phyloP scores from a whole-genome alignment of 2,113 vertebrate genomes.

The Phyllopteryx taeniolatus region DNA sequence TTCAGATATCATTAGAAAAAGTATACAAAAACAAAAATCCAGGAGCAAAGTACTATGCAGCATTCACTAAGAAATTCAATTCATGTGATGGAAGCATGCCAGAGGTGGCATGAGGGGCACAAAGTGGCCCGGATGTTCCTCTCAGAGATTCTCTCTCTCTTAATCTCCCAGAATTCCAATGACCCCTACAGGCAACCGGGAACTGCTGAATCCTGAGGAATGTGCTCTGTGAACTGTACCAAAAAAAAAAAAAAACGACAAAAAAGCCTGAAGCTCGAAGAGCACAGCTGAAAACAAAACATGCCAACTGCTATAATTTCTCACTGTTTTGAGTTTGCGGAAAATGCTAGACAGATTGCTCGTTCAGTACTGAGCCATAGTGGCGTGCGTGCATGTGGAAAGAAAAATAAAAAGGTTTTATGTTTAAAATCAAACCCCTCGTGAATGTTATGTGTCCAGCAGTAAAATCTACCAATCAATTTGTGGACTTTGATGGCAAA shows the following conservation, averaged over 20 bases:
- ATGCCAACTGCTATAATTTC: slow-evolving; percentile 90
- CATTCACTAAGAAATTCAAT: not conserved
- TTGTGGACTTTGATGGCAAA: not conserved
- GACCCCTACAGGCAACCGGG: slow-evolving; percentile 87
- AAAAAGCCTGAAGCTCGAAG: slow-evolving; percentile 83
- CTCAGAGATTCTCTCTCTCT: slow-evolving; percentile 20
- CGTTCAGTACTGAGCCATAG: not conserved
- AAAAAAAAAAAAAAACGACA: slow-evolving; percentile 90
- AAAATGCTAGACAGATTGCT: slow-evolving; percentile 74
- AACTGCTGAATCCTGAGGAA: slow-evolving; percentile 86
- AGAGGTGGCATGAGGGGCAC: slow-evolving; percentile 23
- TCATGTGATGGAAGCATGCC: not conserved
- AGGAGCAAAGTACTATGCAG: not conserved
- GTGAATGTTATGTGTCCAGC: not conserved
- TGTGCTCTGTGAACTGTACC: slow-evolving; percentile 96
- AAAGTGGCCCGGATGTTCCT: slow-evolving; percentile 25
- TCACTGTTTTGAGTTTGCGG: slow-evolving; percentile 78
- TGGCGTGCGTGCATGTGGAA: not conserved
- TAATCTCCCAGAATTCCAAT: slow-evolving; percentile 80
- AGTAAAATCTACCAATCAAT: not conserved
- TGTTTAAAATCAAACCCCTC: slow-evolving; percentile 1
- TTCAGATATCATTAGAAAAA: slow-evolving; percentile 5
- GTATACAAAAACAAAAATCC: not conserved
- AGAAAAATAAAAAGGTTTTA: slow-evolving; percentile 19
- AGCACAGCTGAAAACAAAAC: slow-evolving; percentile 91